A percentile compares a stretch with the other conserved stretches of the same genome.
phyloP scores from a whole-genome alignment of 2,797 vertebrate species.

The Oryzias sinensis region DNA sequence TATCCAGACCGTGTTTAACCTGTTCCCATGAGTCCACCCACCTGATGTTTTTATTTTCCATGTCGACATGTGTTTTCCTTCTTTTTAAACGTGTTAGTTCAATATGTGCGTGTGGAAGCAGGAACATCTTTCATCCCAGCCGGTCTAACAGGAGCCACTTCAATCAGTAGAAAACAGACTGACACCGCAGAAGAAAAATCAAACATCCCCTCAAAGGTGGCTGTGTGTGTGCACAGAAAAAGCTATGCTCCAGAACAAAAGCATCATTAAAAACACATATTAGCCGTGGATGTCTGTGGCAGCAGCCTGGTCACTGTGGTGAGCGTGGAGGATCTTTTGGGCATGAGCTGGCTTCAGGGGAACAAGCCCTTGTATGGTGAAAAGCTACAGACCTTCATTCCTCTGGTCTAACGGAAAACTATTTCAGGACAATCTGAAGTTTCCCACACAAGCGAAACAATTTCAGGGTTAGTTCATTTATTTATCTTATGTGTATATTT shows the following conservation, averaged over 20 bases:
- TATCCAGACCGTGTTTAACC: constrained; percentile 10
- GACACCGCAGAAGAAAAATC: constrained; percentile 11
- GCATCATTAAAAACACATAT: constrained; percentile 15
- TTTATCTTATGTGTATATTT: constrained; percentile 76
- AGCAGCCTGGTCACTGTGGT: constrained; percentile 40
- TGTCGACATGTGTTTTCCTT: not conserved
- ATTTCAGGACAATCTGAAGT: constrained; percentile 78
- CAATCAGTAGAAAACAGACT: constrained; percentile 15
- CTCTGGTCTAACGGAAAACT: constrained; percentile 67
- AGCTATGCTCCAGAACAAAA: constrained; percentile 34
- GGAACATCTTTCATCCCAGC: constrained; percentile 21
- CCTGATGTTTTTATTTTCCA: constrained; percentile 5
- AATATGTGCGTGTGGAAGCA: constrained; percentile 24
- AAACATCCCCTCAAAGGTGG: constrained; percentile 11
- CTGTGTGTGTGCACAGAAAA: constrained; percentile 17
- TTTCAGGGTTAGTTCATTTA: constrained; percentile 80
- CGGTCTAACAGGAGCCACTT: constrained; percentile 27
- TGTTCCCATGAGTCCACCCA: constrained; percentile 15
- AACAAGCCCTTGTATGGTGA: constrained; percentile 81
- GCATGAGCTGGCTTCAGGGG: constrained; percentile 36
- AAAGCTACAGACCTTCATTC: constrained; percentile 76
- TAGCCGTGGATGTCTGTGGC: constrained; percentile 30
- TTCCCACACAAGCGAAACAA: constrained; percentile 79
- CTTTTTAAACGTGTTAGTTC: not conserved
- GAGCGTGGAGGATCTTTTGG: constrained; percentile 33